Evolutionary conservation across 2,113 vertebrate species (phyloP), one percentile per base, ranked within the genome.

Genomic region (Burhinus bistriatus): DNA sequence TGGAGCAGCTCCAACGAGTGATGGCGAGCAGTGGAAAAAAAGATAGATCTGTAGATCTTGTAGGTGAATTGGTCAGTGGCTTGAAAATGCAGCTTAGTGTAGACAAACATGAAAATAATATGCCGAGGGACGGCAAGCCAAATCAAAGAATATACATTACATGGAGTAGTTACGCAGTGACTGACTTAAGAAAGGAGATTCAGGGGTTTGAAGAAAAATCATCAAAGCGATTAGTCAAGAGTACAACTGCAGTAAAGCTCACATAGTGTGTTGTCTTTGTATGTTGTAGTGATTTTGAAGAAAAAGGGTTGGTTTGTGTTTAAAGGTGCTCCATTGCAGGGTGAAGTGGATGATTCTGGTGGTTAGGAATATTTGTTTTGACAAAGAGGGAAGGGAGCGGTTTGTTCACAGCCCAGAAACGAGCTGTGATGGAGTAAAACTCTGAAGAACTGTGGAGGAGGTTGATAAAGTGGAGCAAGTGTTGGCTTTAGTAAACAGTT

Each of bases 401-500:
- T 85, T 95, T 92, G 75, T 87, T 96, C 55, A 79, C 77, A 65
- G 40, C 62, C 62, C 45, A 70, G 86, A 91, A 78, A 55, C 2
- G 47, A 85, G 71, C 61, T 80, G 89, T 87, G 95, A 55, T 77
- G 57, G 42, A 93, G 23, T 72, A 77, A 66, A 92, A 88, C 36
- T 73, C 77, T 14, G 73, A 87, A 71, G 73, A 90, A 59, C 88
- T 62, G 51, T 93, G 83, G 90, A 96, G 64, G 61, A 62, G 75
- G 81, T 89, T 95, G 95, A 79, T 90, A 69, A 95, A 96, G 78
- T 68, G 64, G 68, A 93, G 25, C 66, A 86, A 97, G 75, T 55
- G 70, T 47, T 97, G 40, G 30, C 89, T 95, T 62, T 85, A 82
- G 82, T 95, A 95, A 94, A 69, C 78, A 89, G 54, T 93, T 96